Evolutionary conservation across 2,113 vertebrate genomes (phyloP), one percentile per base, ranked within the genome.

Genomic region (Gadus chalcogrammus): DNA sequence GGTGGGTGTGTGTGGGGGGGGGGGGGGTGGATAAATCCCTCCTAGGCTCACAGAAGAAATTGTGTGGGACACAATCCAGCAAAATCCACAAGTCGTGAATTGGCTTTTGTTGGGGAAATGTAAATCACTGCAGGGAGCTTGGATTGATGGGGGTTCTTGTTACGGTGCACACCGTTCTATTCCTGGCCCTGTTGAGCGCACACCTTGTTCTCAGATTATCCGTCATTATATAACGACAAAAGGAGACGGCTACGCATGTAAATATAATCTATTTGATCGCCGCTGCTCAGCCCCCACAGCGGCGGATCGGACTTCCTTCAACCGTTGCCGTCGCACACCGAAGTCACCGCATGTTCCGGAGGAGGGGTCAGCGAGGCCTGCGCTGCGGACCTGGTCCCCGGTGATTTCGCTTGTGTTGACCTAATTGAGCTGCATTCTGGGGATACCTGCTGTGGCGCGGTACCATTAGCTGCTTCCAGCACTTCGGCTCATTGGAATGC

Each of bases 401-500:
- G 53, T 82, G 81, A 77, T 82, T 70, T 71, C 64, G 75, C 79
- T 84, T 85, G 81, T 79, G 82, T 82, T 83, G 75, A 83, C 83
- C 83, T 90, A 85, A 89, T 87, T 87, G 89, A 89, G 81, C 86
- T 75, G 68, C 69, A 77, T 73, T 89, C 87, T 82, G 84, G 68
- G 73, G 83, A 82, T 78, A 75, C 84, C 80, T 73, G 81, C 76
- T 74, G 71, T 83, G 83, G 71, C 75, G 77, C 79, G 81, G 82
- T 82, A 88, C 87, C 87, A 86, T 88, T 88, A 87, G 82, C 82
- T 17, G 20, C 70, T 81, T 85, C 82, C 84, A 84, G 84, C 84
- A 80, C 69, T n/a, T n/a, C 77, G 66, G 81, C 87, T 89, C 80
- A 90, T 90, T 91, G 87, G 85, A 84, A 91, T 90, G 88, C 87